Evolutionary conservation across 2,113 vertebrate genomes (phyloP).

Genomic region (Cyanocitta stelleri): DNA sequence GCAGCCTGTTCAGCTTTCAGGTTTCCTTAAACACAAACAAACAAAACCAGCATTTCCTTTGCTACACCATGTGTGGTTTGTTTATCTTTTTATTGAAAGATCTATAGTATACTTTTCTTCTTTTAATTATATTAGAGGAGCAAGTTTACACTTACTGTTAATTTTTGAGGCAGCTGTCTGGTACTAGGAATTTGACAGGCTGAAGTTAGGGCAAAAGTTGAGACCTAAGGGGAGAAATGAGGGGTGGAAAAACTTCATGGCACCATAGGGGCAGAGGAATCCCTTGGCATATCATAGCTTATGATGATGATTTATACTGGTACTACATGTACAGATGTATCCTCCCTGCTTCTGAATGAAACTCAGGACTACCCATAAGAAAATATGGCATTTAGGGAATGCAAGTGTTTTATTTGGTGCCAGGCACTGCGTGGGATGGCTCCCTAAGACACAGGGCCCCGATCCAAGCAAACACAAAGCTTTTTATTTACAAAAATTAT

Average conservation of each 20-base stretch:
- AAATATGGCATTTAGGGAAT: not conserved
- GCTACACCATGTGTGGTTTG: not conserved
- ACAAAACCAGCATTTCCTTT: not conserved
- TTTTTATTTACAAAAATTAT: too few relatives aligned
- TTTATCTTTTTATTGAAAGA: not conserved
- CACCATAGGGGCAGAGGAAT: not conserved
- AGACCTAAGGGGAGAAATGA: not conserved
- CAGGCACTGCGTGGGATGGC: too few relatives aligned
- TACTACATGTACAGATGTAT: rapidly evolving
- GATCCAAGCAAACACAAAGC: too few relatives aligned
- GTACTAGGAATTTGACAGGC: not conserved
- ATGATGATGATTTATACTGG: not conserved
- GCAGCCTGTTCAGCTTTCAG: not conserved
- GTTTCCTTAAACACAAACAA: not conserved
- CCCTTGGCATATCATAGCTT: not conserved
- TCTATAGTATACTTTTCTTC: not conserved
- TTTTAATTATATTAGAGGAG: not conserved
- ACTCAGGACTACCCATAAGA: not conserved
- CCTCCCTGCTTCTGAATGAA: not conserved
- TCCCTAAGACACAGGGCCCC: too few relatives aligned
- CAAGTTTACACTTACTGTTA: not conserved
- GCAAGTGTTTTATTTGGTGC: too few relatives aligned
- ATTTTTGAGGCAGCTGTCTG: not conserved
- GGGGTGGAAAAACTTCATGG: not conserved
- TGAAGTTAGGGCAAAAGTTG: rapidly evolving